Conservation (phyloP, 2,888 invertebrate species). For the Pyrochroa serraticornis region DNA sequence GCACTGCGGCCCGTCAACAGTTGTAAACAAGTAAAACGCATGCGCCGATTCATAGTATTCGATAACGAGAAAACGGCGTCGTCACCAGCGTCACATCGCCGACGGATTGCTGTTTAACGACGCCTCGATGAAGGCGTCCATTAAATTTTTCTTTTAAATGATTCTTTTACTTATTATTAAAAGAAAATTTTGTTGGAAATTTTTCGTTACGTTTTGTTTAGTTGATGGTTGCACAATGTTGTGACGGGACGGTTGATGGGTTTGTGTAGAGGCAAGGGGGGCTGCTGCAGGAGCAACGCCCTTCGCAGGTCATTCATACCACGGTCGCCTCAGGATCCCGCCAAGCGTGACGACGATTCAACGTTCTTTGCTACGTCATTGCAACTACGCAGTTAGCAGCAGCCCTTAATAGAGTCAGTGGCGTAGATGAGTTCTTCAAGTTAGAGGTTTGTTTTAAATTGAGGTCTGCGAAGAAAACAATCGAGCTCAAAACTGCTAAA, state of each 20-base stretch:
- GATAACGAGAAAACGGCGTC: slow-evolving; percentile 46
- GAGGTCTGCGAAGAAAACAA: no score
- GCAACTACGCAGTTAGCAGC: slow-evolving; percentile 24
- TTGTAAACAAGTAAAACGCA: slow-evolving; percentile 62
- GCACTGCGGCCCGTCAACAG: slow-evolving; percentile 39
- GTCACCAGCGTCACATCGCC: slow-evolving; percentile 3
- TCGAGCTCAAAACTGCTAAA: no score
- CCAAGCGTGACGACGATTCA: slow-evolving; percentile 34
- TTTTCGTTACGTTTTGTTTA: slow-evolving; percentile 19
- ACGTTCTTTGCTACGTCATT: slow-evolving; percentile 20
- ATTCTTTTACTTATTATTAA: not conserved
- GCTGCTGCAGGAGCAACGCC: slow-evolving; percentile 45
- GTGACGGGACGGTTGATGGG: slow-evolving; percentile 11
- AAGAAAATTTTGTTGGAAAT: not conserved
- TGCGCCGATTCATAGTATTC: slow-evolving; percentile 57
- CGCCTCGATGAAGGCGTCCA: no score
- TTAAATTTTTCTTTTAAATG: not conserved
- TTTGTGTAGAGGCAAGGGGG: slow-evolving; percentile 15
- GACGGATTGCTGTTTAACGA: not conserved
- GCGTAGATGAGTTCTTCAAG: no score
- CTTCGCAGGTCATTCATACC: slow-evolving; percentile 54
- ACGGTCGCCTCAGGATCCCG: slow-evolving; percentile 35
- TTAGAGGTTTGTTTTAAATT: no score
- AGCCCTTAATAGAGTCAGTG: slow-evolving; percentile 11
- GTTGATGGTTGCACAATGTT: slow-evolving; percentile 42